Conservation (phyloP, 2,888 invertebrate genomes). For the Cephus spinipes region DNA sequence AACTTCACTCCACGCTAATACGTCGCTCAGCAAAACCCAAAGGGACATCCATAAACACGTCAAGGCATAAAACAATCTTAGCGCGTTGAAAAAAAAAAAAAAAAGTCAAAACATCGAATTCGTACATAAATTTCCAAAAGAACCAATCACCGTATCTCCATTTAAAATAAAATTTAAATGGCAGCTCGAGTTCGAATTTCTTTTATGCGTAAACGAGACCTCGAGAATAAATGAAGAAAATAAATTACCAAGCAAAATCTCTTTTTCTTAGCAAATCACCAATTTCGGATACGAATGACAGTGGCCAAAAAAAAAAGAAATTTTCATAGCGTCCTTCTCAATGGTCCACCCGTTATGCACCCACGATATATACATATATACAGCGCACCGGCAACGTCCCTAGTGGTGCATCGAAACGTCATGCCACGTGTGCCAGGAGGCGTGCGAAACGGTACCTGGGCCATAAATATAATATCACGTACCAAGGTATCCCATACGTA, state of each 20-base stretch:
- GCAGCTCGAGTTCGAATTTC: too few species aligned
- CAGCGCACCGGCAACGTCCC: neutral
- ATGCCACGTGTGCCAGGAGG: constrained; percentile 27
- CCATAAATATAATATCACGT: constrained; percentile 27
- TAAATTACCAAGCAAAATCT: too few species aligned
- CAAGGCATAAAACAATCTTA: neutral
- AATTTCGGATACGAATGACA: too few species aligned
- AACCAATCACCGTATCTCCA: too few species aligned
- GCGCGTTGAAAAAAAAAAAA: neutral
- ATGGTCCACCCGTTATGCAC: neutral
- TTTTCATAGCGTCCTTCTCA: neutral
- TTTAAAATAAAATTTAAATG: too few species aligned
- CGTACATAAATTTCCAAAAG: too few species aligned
- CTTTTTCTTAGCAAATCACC: too few species aligned
- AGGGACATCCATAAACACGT: neutral
- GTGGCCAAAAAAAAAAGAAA: too few species aligned
- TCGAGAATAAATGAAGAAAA: too few species aligned
- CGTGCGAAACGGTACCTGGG: constrained; percentile 27
- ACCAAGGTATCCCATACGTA: neutral
- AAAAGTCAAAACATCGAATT: neutral
- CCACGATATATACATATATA: neutral
- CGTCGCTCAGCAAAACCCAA: neutral
- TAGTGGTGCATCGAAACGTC: neutral
- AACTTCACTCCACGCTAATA: constrained; percentile 1
- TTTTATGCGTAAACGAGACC: too few species aligned